A percentile compares a stretch with the other conserved stretches of the same genome.
Evolutionary conservation across 2,888 invertebrate species (phyloP).

Genomic region (Papilio demoleus): DNA sequence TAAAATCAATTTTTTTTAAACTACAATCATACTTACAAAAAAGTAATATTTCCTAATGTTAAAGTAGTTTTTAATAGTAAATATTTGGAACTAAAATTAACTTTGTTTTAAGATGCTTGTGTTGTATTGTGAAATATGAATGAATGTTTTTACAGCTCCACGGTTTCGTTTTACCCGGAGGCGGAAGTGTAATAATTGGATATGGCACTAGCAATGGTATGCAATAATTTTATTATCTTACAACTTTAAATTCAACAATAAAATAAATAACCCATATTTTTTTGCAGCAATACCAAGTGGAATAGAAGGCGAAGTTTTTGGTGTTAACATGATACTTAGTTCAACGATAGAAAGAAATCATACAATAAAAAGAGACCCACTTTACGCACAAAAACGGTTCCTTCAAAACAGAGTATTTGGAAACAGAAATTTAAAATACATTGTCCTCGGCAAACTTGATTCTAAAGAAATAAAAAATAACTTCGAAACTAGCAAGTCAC

Average conservation of each 20-base stretch:
- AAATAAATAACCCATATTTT: too few relatives aligned
- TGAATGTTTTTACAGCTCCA: constrained; percentile 76
- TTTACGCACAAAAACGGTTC: constrained; percentile 61
- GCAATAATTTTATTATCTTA: constrained; percentile 7
- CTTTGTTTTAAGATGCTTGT: background rate
- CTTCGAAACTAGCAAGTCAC: constrained; percentile 52
- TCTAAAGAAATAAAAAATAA: constrained; percentile 60
- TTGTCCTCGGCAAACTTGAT: constrained; percentile 64
- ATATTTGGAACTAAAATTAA: too few relatives aligned
- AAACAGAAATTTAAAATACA: constrained; percentile 57
- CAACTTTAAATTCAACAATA: constrained; percentile 5
- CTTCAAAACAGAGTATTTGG: constrained; percentile 60
- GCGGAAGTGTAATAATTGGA: constrained; percentile 87
- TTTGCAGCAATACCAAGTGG: constrained; percentile 84
- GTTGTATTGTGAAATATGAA: background rate
- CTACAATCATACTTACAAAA: too few relatives aligned
- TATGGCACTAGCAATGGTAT: constrained; percentile 87
- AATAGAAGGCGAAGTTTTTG: constrained; percentile 87
- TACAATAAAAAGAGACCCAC: constrained; percentile 58
- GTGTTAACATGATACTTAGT: constrained; percentile 85
- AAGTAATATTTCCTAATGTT: too few relatives aligned
- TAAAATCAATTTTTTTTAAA: too few relatives aligned
- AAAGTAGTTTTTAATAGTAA: too few relatives aligned
- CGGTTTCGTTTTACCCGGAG: constrained; percentile 81
- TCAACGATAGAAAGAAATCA: constrained; percentile 81